These are phyloP conservation scores for Vesta saturnalis DNA, from an alignment of 2,888 invertebrate genomes.

Conservation along the genomic window DNA sequence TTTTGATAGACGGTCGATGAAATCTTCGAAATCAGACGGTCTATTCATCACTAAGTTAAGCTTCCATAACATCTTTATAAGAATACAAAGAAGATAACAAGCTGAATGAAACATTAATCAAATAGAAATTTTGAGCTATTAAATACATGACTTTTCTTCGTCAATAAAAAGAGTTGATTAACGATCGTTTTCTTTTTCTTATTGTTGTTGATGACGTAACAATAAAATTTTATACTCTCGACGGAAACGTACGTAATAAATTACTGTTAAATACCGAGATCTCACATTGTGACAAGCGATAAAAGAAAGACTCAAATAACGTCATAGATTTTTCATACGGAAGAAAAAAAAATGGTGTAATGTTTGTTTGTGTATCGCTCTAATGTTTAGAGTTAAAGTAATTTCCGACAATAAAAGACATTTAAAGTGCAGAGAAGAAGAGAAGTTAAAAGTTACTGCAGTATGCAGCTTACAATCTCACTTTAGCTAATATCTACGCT, in stretches of 20 bases:
- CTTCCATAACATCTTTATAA: constrained; percentile 1
- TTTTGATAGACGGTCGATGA: neutral
- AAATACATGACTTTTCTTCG: constrained; percentile 1
- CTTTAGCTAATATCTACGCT: constrained; percentile 36
- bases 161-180: neutral
- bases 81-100: neutral
- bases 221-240: no score
- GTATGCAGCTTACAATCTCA: constrained; percentile 37
- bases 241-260: neutral
- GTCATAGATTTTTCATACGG: no score
- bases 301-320: no score
- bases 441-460: constrained; percentile 27
- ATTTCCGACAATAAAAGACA: neutral
- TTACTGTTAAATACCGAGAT: neutral
- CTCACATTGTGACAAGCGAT: no score
- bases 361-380: neutral
- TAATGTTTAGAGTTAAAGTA: neutral
- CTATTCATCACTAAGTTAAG: constrained; percentile 1
- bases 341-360: no score
- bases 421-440: neutral
- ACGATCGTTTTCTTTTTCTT: neutral
- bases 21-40: neutral
- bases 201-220: neutral
- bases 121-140: constrained; percentile 1
- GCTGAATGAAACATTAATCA: constrained; percentile 1